Evolutionary conservation across 2,888 invertebrate species (phyloP).

Genomic region (Epirrhoe tristata): DNA sequence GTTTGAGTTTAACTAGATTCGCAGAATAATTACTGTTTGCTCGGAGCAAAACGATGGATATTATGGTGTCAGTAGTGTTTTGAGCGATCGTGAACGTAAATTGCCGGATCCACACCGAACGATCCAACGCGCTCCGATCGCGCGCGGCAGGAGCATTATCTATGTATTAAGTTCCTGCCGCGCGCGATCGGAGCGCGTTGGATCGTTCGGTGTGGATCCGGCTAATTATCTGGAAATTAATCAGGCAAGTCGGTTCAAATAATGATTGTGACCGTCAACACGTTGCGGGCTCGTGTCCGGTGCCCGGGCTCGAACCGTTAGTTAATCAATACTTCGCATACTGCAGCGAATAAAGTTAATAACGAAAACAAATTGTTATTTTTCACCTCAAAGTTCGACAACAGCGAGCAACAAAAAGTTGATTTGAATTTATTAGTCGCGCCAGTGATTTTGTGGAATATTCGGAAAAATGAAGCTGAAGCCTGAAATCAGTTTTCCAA

Average conservation of each 20-base stretch:
- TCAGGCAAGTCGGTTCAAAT: background rate
- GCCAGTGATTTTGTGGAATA: slow-evolving; percentile 16
- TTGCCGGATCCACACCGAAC: too few relatives aligned
- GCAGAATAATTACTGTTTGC: background rate
- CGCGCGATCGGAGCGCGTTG: too few relatives aligned
- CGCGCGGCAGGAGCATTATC: too few relatives aligned
- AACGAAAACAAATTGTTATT: slow-evolving; percentile 19
- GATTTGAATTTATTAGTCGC: slow-evolving; percentile 25
- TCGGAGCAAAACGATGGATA: background rate
- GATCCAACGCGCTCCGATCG: too few relatives aligned
- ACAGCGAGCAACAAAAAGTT: slow-evolving; percentile 10
- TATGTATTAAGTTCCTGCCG: too few relatives aligned
- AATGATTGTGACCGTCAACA: background rate
- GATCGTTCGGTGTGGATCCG: too few relatives aligned
- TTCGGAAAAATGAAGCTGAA: background rate
- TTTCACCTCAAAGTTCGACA: slow-evolving; percentile 16
- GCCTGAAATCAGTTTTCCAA: background rate
- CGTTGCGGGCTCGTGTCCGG: background rate
- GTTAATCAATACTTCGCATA: slow-evolving; percentile 8
- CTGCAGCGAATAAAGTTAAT: slow-evolving; percentile 10
- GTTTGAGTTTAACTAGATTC: background rate
- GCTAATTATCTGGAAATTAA: background rate
- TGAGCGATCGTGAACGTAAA: background rate
- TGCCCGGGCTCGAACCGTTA: background rate
- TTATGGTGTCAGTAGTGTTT: background rate